Evolutionary conservation across 2,888 invertebrate species (phyloP).

Genomic region (Scaptomyza caliginosa): DNA sequence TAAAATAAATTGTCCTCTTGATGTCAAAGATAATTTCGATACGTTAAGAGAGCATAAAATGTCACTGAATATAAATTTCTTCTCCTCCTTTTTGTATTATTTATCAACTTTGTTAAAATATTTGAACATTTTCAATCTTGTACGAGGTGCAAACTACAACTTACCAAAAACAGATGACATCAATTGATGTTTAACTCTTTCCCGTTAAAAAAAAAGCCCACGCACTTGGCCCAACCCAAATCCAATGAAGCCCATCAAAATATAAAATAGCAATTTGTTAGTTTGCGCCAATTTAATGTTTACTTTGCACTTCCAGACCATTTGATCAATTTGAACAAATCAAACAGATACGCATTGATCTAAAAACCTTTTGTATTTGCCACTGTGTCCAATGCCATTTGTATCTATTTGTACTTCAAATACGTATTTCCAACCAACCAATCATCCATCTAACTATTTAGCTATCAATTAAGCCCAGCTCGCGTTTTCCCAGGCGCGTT

Average conservation of each 20-base stretch:
- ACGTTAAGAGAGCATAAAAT: slow-evolving; percentile 17
- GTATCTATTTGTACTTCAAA: slow-evolving; percentile 42
- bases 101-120: no score
- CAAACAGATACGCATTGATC: slow-evolving; percentile 57
- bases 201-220: slow-evolving; percentile 15
- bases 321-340: slow-evolving; percentile 57
- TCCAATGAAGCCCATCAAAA: slow-evolving; percentile 32
- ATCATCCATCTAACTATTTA: slow-evolving; percentile 19
- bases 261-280: slow-evolving; percentile 58
- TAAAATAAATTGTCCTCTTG: slow-evolving; percentile 45
- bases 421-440: slow-evolving; percentile 14
- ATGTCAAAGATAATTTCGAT: slow-evolving; percentile 23
- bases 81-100: no score
- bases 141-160: slow-evolving; percentile 63
- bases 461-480: slow-evolving; percentile 63
- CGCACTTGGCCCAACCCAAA: slow-evolving; percentile 41
- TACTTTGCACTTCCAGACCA: slow-evolving; percentile 69
- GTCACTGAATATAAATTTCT: background rate
- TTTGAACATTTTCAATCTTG: slow-evolving; percentile 16
- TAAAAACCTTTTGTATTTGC: slow-evolving; percentile 42
- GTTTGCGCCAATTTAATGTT: slow-evolving; percentile 78
- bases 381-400: slow-evolving; percentile 36
- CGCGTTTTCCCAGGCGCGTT: slow-evolving; percentile 70
- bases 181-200: slow-evolving; percentile 24
- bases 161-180: slow-evolving; percentile 31